Conservation (phyloP, 2,113 vertebrate genomes). For the Marcusenius ussheri region DNA sequence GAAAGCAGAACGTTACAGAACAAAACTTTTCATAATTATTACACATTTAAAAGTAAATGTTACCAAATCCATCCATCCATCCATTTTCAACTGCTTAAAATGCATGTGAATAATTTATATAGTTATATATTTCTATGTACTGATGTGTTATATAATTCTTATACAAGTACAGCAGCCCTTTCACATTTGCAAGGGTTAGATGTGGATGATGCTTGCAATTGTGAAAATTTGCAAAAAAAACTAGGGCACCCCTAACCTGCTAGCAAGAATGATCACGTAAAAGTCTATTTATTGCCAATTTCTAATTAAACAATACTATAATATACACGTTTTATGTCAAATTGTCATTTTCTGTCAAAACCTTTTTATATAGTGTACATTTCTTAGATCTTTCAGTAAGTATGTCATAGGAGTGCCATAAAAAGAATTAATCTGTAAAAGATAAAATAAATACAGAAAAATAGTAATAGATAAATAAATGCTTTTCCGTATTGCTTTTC, state of each 20-base stretch:
- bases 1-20: neutral
- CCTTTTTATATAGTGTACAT: neutral
- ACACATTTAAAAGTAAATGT: neutral
- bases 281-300: neutral
- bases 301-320: neutral
- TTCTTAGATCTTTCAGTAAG: neutral
- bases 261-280: neutral
- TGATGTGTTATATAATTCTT: neutral
- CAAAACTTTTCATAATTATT: neutral
- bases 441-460: neutral
- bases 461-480: neutral
- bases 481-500: neutral
- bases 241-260: neutral
- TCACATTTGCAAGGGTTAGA: neutral
- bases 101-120: neutral
- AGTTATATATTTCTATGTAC: no score
- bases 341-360: neutral
- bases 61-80: neutral
- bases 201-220: neutral
- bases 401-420: neutral
- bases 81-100: neutral
- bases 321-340: neutral
- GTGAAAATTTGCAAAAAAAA: neutral
- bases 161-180: neutral
- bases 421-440: neutral